Evolutionary conservation across 2,888 invertebrate species (phyloP), one percentile per base, ranked within the genome.

Genomic region (Eupithecia centaureata): DNA sequence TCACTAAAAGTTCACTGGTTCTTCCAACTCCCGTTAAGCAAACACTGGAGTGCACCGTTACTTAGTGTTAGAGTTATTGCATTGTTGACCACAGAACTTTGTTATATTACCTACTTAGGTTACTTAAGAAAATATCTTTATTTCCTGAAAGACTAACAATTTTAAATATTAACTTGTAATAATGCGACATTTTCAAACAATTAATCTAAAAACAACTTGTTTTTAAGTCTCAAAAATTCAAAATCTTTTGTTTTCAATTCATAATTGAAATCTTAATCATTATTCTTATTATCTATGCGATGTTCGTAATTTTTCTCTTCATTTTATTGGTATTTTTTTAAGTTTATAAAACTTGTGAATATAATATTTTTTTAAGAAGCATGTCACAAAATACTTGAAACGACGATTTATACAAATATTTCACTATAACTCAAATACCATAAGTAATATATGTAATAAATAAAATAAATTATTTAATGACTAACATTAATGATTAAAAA

Each of bases 21-120:
- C 64, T 72, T 60, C 69, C 54, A 64, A 77, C 77, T 82, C 81
- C 84, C 84, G 86, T 85, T 86, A 86, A 83, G 70, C 75, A 83
- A 86, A 86, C 84, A 81, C 72, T 68, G 73, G 69, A 72, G 73
- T 74, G 27, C 15, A 28, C 77, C 76, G 76, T 77, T 81, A 79
- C 71, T 76, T 69, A 76, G 75, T 73, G 74, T 67, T 70, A 71
- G 76, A 79, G 72, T 75, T 78, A 81, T 75, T 71, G 76, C 73
- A 74, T 77, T 79, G 76, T 73, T 72, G 68, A 72, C 71, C 63
- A 32, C 38, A 28, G 32, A 30, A 66, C 56, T 73, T 65, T 72
- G 66, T 73, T 62, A 27, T 63, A 27, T 15, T 47, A 54, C 30
- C 13, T 15, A 27, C 27, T 27, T 54, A n/a, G 3, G 47, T 47